Base-by-base conservation (phyloP, 2,113 vertebrate species). In the Cygnus buccinator region DNA sequence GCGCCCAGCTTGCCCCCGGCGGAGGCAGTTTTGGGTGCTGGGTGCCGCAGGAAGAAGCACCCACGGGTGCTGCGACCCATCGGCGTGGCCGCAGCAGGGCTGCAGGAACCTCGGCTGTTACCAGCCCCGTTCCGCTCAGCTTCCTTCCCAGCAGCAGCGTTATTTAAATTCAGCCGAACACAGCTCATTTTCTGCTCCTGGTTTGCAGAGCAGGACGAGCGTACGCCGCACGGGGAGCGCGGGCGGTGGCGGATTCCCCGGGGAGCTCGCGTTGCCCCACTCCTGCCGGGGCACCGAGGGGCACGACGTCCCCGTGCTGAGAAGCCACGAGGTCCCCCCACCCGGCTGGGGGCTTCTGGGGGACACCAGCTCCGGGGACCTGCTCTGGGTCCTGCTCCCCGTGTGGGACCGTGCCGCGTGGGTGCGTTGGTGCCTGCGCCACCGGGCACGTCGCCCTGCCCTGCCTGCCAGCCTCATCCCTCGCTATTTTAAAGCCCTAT, bases 1-100 rank as follows among this genome's bases (percentile, higher is more conserved):
- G 21, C 0, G 37, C 71, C 46, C 0, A 0, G 55, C 58, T 25
- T 3, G 2, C 23, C 41, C 50, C 52, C 21, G 58, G 74, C 20
- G 52, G 48, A 61, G 71, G 39, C 48, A 1, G 13, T 11, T 1
- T 10, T 1, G 54, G 18, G 21, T 43, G 37, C 52, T 35, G 82
- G 66, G 18, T 50, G 82, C 74, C 82, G 4, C 6, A 44, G 78
- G 66, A 17, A 22, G 43, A 4, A 2, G 55, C 7, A 2, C 43
- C n/a, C 7, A 22, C 19, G 46, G 16, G 13, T 31, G 55, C 50
- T 25, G 23, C 25, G 50, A 25, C 22, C 22, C 48, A 50, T 23
- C 22, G 11, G 48, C 11, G 10, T 25, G 23, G 50, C 50, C 6
- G 7, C 50, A 52, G 50, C 50, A 8, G 50, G 50, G 50, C 50